These are phyloP conservation scores for Amia ocellicauda DNA, from an alignment of 2,113 vertebrate species.

Conservation along the genomic window DNA sequence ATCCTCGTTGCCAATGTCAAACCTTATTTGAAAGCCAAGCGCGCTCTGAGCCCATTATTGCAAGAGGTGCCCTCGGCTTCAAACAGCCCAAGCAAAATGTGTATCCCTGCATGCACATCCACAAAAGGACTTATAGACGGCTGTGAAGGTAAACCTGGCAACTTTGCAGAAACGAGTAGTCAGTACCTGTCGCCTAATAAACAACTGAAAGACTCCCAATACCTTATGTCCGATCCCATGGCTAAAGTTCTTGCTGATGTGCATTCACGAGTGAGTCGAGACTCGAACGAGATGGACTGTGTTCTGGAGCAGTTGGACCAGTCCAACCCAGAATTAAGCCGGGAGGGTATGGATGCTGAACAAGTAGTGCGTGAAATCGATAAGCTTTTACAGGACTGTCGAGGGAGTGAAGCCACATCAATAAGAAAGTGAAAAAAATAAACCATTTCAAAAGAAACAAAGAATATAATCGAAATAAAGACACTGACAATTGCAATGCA, in stretches of 20 bases:
- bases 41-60: conserved; percentile 95
- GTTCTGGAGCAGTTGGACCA: conserved; percentile 75
- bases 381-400: conserved; percentile 97
- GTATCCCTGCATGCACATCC: conserved; percentile 81
- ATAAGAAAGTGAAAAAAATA: conserved; percentile 82
- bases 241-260: conserved; percentile 75
- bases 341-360: conserved; percentile 88
- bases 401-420: conserved; percentile 80
- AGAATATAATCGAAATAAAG: not conserved
- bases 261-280: conserved; percentile 68
- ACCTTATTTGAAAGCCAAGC: conserved; percentile 98
- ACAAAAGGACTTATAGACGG: conserved; percentile 87
- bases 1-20: conserved; percentile 98
- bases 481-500: conserved; percentile 53
- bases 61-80: conserved; percentile 95
- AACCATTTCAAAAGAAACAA: not conserved
- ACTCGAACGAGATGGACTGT: conserved; percentile 71
- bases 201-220: conserved; percentile 74
- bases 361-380: conserved; percentile 98
- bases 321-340: conserved; percentile 73
- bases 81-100: conserved; percentile 89
- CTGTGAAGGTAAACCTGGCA: conserved; percentile 86
- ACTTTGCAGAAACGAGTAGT: conserved; percentile 73
- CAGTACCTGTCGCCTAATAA: conserved; percentile 92
- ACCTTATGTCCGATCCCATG: conserved; percentile 73